Conservation (phyloP, 2,888 invertebrate genomes). For the Hyposoter dolosus region DNA sequence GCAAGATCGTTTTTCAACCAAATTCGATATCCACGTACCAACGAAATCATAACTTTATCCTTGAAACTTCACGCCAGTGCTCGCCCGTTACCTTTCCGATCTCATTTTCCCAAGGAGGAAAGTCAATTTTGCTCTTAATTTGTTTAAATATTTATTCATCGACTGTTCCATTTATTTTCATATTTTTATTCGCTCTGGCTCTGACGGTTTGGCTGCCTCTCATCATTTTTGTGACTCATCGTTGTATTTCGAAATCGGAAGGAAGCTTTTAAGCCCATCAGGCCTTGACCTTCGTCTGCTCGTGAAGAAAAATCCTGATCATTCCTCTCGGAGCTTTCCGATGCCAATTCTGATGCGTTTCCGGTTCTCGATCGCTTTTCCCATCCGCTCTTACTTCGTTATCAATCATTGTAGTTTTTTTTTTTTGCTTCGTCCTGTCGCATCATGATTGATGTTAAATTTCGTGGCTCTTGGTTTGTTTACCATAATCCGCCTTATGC, state of each 20-base stretch:
- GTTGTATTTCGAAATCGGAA: background rate
- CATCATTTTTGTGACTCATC: background rate
- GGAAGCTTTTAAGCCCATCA: background rate
- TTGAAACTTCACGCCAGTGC: background rate
- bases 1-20: background rate
- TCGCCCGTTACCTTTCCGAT: background rate
- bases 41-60: background rate
- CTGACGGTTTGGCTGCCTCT: background rate
- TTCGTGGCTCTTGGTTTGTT: slow-evolving; percentile 25
- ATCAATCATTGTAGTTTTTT: slow-evolving; percentile 37
- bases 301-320: background rate
- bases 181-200: background rate
- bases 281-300: slow-evolving; percentile 12
- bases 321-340: background rate
- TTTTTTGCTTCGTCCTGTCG: slow-evolving; percentile 18
- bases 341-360: slow-evolving; percentile 21
- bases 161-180: background rate
- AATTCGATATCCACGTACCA: background rate
- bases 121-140: background rate
- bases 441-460: slow-evolving; percentile 39
- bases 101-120: background rate
- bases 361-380: slow-evolving; percentile 1
- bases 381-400: slow-evolving; percentile 6
- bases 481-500: slow-evolving; percentile 38
- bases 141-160: background rate